Conservation (phyloP, 2,113 vertebrate species). For the Nicator chloris region DNA sequence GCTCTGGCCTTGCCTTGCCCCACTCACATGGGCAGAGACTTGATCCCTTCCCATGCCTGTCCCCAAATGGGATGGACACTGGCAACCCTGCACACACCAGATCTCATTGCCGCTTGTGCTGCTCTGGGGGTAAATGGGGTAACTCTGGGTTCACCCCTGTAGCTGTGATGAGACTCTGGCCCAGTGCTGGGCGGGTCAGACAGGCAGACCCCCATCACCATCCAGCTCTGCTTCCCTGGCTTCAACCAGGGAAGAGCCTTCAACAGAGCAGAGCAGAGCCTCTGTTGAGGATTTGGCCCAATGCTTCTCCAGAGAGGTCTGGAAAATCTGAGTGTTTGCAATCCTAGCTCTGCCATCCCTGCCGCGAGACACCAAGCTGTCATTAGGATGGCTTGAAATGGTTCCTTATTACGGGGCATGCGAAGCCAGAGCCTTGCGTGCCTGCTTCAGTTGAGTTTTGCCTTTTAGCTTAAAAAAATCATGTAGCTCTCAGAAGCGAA, state of each 20-base stretch:
- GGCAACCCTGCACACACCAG: not conserved
- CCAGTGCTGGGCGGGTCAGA: not conserved
- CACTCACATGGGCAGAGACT: not conserved
- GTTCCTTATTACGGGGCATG: constrained; percentile 33
- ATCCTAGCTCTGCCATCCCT: not conserved
- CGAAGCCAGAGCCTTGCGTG: constrained; percentile 23
- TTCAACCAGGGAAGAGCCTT: too few relatives aligned
- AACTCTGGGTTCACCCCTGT: not conserved
- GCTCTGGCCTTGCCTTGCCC: not conserved
- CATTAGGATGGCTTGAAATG: constrained; percentile 36
- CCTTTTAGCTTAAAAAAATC: not conserved
- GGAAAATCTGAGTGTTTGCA: constrained; percentile 47
- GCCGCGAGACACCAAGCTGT: constrained; percentile 16
- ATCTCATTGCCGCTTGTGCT: not conserved
- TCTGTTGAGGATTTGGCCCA: not conserved
- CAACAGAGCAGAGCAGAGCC: not conserved
- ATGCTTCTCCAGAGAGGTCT: not conserved
- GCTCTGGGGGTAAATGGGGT: not conserved
- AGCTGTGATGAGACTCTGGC: not conserved
- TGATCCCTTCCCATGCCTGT: not conserved
- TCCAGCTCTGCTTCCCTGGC: not conserved
- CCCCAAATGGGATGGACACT: fast-evolving
- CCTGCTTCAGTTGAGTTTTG: not conserved
- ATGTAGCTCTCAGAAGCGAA: not conserved
- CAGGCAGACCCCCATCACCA: not conserved